These are phyloP conservation scores for Habroteleia sp. DNA, from an alignment of 2,888 invertebrate genomes.

Conservation along the genomic window DNA sequence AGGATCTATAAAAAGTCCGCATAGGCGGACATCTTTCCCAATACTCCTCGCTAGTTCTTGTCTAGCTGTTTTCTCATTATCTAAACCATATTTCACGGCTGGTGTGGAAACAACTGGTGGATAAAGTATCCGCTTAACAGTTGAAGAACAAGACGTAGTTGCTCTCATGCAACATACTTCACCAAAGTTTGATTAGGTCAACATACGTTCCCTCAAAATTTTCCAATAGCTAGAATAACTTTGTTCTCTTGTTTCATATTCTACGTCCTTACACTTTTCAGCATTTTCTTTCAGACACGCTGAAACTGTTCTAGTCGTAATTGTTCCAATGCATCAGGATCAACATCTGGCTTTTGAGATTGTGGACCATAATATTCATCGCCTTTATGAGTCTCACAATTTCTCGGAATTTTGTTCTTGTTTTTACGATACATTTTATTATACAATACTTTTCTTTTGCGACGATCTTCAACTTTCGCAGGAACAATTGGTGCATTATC, in stretches of 20 bases:
- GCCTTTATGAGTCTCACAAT: neutral
- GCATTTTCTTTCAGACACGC: constrained; percentile 45
- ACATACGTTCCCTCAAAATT: constrained; percentile 36
- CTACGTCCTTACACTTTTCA: constrained; percentile 41
- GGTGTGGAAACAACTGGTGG: neutral
- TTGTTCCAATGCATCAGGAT: constrained; percentile 16
- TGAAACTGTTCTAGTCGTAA: constrained; percentile 32
- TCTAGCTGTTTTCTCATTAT: constrained; percentile 13
- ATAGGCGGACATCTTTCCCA: constrained; percentile 43
- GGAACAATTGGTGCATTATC: constrained; percentile 17
- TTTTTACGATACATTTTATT: constrained; percentile 11
- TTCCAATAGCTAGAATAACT: constrained; percentile 40
- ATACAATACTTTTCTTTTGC: constrained; percentile 7
- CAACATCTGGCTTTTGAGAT: constrained; percentile 57
- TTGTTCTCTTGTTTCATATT: constrained; percentile 51
- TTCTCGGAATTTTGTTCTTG: neutral
- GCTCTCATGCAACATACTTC: constrained; percentile 30
- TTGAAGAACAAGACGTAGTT: constrained; percentile 15
- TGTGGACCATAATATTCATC: constrained; percentile 60
- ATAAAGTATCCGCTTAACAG: constrained; percentile 15
- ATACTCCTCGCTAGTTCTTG: constrained; percentile 1
- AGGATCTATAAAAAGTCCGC: constrained; percentile 66
- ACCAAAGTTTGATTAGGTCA: constrained; percentile 65
- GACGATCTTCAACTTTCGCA: constrained; percentile 34
- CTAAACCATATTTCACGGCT: constrained; percentile 9